Conservation (phyloP, 1,140 invertebrate genomes). For the Thalassaphorura encarpata region DNA sequence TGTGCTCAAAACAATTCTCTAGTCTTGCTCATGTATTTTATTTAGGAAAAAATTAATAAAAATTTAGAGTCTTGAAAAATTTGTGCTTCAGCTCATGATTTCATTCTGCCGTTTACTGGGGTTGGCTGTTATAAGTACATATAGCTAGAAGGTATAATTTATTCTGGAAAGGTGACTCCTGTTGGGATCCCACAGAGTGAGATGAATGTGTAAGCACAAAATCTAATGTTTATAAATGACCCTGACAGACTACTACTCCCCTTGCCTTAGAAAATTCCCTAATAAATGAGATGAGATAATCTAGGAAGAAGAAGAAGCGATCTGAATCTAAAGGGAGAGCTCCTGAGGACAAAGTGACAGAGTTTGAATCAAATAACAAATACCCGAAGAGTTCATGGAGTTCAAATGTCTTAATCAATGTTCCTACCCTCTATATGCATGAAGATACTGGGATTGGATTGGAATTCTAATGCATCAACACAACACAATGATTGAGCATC, state of each 20-base stretch:
- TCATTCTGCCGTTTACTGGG: no score
- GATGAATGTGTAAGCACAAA: constrained; percentile 22
- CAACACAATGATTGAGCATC: not conserved
- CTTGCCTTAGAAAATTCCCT: not conserved
- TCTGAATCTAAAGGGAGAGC: no score
- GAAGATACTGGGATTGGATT: not conserved
- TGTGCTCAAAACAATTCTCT: no score
- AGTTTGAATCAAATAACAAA: not conserved
- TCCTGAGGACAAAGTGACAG: not conserved
- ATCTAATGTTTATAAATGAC: constrained; percentile 32
- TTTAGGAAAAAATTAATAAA: no score
- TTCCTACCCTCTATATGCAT: not conserved
- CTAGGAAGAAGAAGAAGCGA: not conserved
- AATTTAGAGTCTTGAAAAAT: no score
- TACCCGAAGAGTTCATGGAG: not conserved
- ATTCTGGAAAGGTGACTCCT: no score
- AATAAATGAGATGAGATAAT: not conserved
- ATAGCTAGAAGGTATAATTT: no score
- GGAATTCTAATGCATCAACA: no score
- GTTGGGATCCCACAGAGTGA: constrained; percentile 26
- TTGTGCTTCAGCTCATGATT: no score
- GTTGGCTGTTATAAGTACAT: no score
- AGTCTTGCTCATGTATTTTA: no score
- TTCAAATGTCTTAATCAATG: not conserved
- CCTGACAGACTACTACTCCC: not conserved